phyloP scores from a whole-genome alignment of 2,888 invertebrate species.

The Onchidella celtica region DNA sequence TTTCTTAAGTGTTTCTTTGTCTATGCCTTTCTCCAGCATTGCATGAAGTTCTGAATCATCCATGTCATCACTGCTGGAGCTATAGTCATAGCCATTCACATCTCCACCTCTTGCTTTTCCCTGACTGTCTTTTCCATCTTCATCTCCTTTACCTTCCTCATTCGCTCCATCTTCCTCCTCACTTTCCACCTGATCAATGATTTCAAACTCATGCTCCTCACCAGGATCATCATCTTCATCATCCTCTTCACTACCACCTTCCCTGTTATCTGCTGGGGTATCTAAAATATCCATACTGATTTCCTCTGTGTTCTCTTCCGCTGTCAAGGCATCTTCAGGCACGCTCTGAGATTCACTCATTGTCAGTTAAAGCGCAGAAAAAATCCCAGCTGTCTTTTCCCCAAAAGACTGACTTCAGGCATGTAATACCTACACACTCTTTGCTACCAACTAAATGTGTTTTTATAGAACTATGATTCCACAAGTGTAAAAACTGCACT shows the following conservation, averaged over 20 bases:
- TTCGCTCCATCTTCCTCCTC: constrained; percentile 48
- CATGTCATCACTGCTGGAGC: constrained; percentile 56
- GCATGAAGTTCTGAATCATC: constrained; percentile 71
- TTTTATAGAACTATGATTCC: too few species aligned
- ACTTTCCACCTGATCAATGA: constrained; percentile 62
- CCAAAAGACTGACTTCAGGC: too few species aligned
- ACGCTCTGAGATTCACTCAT: not conserved
- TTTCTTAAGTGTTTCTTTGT: constrained; percentile 53
- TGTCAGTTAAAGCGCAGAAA: not conserved
- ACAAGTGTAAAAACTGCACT: too few species aligned
- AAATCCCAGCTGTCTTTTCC: too few species aligned
- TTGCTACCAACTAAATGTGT: too few species aligned
- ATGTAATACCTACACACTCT: too few species aligned
- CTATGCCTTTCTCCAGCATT: constrained; percentile 70
- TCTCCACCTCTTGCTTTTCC: constrained; percentile 26
- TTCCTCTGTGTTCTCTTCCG: not conserved
- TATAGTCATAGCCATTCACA: constrained; percentile 52
- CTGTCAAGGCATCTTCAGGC: not conserved
- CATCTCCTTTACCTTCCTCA: constrained; percentile 34
- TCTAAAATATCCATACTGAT: not conserved
- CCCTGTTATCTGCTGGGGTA: constrained; percentile 21
- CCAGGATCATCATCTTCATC: constrained; percentile 28
- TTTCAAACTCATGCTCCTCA: constrained; percentile 60
- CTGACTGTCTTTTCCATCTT: constrained; percentile 42
- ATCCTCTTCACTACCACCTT: constrained; percentile 29